Evolutionary conservation across 2,888 invertebrate genomes (phyloP), one percentile per base, ranked within the genome.

Genomic region (Euspilapteryx auroguttella): DNA sequence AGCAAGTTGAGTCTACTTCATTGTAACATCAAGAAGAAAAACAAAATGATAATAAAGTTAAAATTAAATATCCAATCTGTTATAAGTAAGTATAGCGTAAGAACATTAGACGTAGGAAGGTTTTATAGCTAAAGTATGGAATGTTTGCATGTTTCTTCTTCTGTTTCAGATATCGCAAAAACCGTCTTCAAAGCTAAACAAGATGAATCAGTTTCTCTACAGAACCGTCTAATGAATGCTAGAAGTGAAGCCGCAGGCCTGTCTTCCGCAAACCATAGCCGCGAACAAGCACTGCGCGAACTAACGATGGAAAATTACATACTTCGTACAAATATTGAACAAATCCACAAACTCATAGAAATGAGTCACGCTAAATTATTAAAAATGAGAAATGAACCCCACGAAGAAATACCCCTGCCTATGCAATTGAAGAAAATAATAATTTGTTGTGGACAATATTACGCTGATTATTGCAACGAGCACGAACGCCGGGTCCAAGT

Each of bases 21-120:
- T 20, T n/a, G n/a, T 9, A 20, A n/a, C n/a, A n/a, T 20, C 9
- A 20, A 20, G 21, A 20, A 20, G n/a, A 20, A 20, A n/a, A 9
- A 8, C n/a, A 9, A 2, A 20, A 20, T n/a, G 8, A 44, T 61
- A 10, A 45, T 45, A 32, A 44, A 40, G 28, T 37, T 65, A 3
- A 47, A 42, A 30, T 40, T 45, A 24, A 49, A 51, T 25, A 33
- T 65, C 2, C 49, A 47, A 34, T 50, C 46, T 2, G 53, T 53
- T 6, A 55, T 51, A 29, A 38, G 66, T 68, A 42, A 53, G 62
- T 49, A 30, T n/a, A n/a, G n/a, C n/a, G n/a, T n/a, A n/a, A n/a
- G n/a, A n/a, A n/a, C n/a, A n/a, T n/a, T n/a, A n/a, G n/a, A n/a
- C n/a, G n/a, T n/a, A n/a, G n/a, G n/a, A n/a, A n/a, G n/a, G n/a